Base-by-base conservation (phyloP, 2,797 vertebrate genomes). In the Todus mexicanus region DNA sequence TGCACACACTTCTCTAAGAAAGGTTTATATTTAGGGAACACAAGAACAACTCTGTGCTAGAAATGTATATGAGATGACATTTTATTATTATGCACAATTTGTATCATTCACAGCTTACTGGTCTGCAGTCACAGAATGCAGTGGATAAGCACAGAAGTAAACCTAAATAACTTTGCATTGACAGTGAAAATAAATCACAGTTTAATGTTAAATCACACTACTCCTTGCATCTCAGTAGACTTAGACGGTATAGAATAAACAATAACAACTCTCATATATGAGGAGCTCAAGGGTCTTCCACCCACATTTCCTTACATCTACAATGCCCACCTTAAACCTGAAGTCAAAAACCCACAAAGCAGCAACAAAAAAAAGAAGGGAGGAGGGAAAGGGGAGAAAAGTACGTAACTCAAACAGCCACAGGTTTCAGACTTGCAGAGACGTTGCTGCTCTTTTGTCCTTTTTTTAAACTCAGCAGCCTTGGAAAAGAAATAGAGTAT, bases 171-270 rank as follows among this genome's bases (percentile, higher is more conserved):
- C 43, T 94, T 86, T 15, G 27, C 53, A 56, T 13, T 89, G 82
- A 84, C 84, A 93, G 47, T 31, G 66, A 89, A 92, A 89, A 89
- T 94, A 93, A 95, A 89, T 85, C 79, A 91, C 43, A 83, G 89
- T 93, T 89, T 87, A 64, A 77, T 85, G 61, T 72, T 90, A 72
- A 72, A 81, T 64, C 61, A 66, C 38, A 75, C 90, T 81, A 54
- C 35, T 89, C 89, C 72, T 9, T 85, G 63, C 92, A 91, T 75
- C 59, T 85, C 93, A 92, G 68, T 26, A 94, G 57, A 61, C 29
- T 63, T 0, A 84, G 33, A 70, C n/a, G 14, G 17, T 66, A 57
- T 2, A 91, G 31, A 89, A 93, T 14, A 92, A 95, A 70, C 48
- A 91, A 77, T 15, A 77, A 42, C 42, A 86, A 82, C 74, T 87